Evolutionary conservation across 2,113 vertebrate species (phyloP), one percentile per base, ranked within the genome.

Genomic region (Acanthochromis polyacanthus): DNA sequence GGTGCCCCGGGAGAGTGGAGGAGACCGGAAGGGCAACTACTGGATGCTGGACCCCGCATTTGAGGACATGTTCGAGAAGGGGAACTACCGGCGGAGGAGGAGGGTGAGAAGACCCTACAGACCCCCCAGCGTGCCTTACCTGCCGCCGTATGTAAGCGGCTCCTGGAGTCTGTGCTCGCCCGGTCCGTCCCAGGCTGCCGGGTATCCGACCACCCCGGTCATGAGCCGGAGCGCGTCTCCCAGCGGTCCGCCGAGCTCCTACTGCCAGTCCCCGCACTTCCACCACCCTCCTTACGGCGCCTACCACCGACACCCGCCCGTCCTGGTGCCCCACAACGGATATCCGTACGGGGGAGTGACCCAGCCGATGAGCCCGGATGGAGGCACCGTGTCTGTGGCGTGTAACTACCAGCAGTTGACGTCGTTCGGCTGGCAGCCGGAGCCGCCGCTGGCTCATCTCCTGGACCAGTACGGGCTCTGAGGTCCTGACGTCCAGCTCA

Each of bases 41-140:
- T 96, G 96, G 96, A 88, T 75, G 12, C 83, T 97, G 72, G 95
- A 96, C 23, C 94, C 95, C 0, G 91, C 95, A 0, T 96, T 93
- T 70, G 93, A 89, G 1, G 92, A 94, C 76, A 95, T 94, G 95
- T 95, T 96, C 64, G 95, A 96, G 51, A 85, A 69, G 32, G 96
- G 95, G 0, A 94, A 95, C 59, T 95, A 93, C 86, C 89, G 90
- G 32, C 90, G 95, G 6, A 78, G 95, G 43, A 93, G 92, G 72
- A 71, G 95, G 20, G 83, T 89, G 69, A 87, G 86, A 76, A 91
- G 90, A 76, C 67, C 91, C 4, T 85, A 68, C 71, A 60, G 52
- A 68, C 62, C 86, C 1, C 52, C 87, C 0, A 22, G 78, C 17
- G 65, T 64, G 14, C 78, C 92, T 2, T 93, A 79, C 77, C 74